These are phyloP conservation scores for Cyprinodon variegatus DNA, from an alignment of 2,113 vertebrate species.

Conservation along the genomic window DNA sequence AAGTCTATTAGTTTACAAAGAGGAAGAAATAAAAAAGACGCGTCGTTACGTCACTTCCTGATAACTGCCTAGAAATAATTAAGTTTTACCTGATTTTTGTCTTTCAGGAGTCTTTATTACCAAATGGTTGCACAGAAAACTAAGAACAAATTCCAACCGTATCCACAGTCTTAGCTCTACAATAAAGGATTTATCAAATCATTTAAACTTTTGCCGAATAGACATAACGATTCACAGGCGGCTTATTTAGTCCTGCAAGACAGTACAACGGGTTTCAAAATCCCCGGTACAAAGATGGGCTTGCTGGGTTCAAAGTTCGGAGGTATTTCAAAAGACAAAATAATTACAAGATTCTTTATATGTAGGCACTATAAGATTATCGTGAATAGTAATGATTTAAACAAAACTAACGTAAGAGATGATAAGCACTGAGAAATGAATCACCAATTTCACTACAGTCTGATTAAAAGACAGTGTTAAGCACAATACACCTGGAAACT, in stretches of 20 bases:
- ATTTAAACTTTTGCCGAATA: not conserved
- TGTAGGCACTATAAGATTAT: too few species aligned
- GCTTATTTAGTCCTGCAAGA: not conserved
- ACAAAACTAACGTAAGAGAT: too few species aligned
- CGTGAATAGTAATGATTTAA: too few species aligned
- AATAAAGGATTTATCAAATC: not conserved
- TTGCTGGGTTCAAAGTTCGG: not conserved
- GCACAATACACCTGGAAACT: too few species aligned
- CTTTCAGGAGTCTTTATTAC: not conserved
- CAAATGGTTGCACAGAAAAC: not conserved
- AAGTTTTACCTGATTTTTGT: not conserved
- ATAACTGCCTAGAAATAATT: accelerated
- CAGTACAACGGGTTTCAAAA: not conserved
- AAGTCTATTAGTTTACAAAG: too few species aligned
- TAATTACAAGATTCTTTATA: too few species aligned
- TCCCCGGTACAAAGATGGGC: not conserved
- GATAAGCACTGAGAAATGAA: too few species aligned
- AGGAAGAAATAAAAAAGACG: not conserved
- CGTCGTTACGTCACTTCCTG: constrained; percentile 11
- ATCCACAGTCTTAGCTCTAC: not conserved
- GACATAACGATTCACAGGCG: not conserved
- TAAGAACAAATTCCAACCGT: too few species aligned
- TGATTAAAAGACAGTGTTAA: too few species aligned
- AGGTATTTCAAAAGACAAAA: not conserved
- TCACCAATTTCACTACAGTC: too few species aligned